Evolutionary conservation across 2,797 vertebrate genomes (phyloP).

Genomic region (Corythornis leucogaster): DNA sequence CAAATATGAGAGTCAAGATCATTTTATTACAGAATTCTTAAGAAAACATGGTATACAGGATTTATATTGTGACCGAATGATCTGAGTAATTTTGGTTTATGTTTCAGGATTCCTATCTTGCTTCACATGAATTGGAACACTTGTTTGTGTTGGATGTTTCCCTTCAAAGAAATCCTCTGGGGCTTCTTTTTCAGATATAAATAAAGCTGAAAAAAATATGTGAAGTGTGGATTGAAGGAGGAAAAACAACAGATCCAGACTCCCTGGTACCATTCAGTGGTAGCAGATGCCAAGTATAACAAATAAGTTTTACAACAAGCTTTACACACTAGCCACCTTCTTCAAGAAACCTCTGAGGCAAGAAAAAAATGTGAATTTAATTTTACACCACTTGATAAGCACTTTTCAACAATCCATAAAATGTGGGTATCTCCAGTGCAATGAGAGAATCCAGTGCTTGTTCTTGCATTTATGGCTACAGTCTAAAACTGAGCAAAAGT

Average conservation of each 20-base stretch:
- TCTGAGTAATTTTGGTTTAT: slow-evolving; percentile 48
- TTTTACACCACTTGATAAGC: slow-evolving; percentile 1
- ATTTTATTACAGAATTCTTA: slow-evolving; percentile 9
- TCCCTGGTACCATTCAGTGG: slow-evolving; percentile 52
- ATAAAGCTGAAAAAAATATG: slow-evolving; percentile 41
- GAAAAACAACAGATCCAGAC: slow-evolving; percentile 57
- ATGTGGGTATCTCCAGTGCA: not conserved
- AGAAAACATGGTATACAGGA: slow-evolving; percentile 28
- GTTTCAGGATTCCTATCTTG: slow-evolving; percentile 37
- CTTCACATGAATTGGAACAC: slow-evolving; percentile 4
- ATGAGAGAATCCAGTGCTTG: not conserved
- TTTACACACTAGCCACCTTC: not conserved
- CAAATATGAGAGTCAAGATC: not conserved
- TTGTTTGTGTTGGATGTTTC: slow-evolving; percentile 58
- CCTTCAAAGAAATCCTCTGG: not conserved
- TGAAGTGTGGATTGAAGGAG: slow-evolving; percentile 44
- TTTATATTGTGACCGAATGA: slow-evolving; percentile 49
- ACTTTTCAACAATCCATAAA: not conserved
- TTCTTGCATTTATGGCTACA: not conserved
- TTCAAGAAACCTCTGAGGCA: slow-evolving; percentile 8
- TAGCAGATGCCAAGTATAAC: slow-evolving; percentile 57
- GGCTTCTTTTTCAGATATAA: slow-evolving; percentile 45
- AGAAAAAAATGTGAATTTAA: not conserved
- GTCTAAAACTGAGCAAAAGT: not conserved
- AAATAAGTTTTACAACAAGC: slow-evolving; percentile 42